Base-by-base conservation (phyloP, 2,888 invertebrate species). In the Noctua janthe region DNA sequence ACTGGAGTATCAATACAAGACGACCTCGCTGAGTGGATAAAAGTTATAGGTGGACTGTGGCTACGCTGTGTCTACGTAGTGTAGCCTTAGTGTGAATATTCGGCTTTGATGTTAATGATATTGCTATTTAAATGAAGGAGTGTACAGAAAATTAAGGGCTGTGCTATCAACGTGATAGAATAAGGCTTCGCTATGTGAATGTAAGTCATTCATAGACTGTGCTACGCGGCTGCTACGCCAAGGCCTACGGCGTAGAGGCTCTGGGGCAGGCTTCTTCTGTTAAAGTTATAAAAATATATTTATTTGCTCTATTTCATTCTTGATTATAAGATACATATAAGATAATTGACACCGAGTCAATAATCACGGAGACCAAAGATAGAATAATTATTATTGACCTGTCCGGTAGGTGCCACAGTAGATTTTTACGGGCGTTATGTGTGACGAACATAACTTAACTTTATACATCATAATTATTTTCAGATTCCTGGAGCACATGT, bases 401-500 rank as follows among this genome's bases (percentile, higher is more conserved):
- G 20, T 35, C 20, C 3, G 2, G 35, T 66, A 74, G 47, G 39
- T 35, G 8, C 39, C 10, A 10, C 29, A n/a, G 20, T 23, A 39
- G 20, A 47, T 23, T 29, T 67, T 6, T 56, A 39, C 11, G 15
- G 2, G 15, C 1, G 11, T 39, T 56, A n/a, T 20, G 6, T 35
- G 35, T 29, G 17, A 29, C 7, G 8, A 29, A 62, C 29, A 62
- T 29, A 23, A 15, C 6, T 59, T 11, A 11, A 13, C 15, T 62
- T 62, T 15, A 29, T 7, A 69, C 43, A 54, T 59, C 59, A 4
- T 71, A 56, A n/a, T 56, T 59, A 20, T 71, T 90, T 89, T 17
- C 83, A 90, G 89, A 81, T 81, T 80, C 43, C 49, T 64, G 76
- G 35, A 74, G 85, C 88, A 90, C 92, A 94, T 91, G 94, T 93